phyloP scores from a whole-genome alignment of 92 coral and sea anemone genomes.

The Epizoanthus rinbou region DNA sequence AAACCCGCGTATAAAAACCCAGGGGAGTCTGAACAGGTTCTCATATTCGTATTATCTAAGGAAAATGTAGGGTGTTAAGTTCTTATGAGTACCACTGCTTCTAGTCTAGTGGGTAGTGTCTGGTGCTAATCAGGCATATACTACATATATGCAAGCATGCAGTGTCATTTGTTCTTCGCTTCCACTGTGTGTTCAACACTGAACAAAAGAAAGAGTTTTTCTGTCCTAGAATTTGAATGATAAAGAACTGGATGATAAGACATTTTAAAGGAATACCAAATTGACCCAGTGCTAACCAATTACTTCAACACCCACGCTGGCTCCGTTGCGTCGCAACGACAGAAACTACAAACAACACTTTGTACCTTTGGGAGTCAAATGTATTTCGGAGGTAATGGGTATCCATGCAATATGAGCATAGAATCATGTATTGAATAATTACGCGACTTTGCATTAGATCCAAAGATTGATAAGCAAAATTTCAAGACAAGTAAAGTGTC shows the following conservation, averaged over 20 bases:
- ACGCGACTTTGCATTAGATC: no score
- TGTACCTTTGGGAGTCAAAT: background rate
- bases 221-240: background rate
- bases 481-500: no score
- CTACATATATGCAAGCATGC: no score
- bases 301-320: constrained; percentile 1
- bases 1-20: no score
- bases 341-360: background rate
- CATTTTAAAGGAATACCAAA: background rate
- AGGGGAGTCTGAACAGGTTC: no score
- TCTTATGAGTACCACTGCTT: no score
- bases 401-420: background rate
- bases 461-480: no score
- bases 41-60: no score
- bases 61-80: no score
- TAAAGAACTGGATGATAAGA: background rate
- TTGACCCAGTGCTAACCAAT: background rate
- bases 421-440: no score
- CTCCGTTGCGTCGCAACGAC: background rate
- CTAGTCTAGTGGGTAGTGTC: no score
- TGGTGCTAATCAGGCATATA: no score
- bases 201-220: constrained; percentile 5
- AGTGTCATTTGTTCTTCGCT: background rate
- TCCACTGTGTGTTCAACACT: background rate
- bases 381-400: background rate